Base-by-base conservation (phyloP, 2,888 invertebrate genomes). In the Apomyelois bistriatella region DNA sequence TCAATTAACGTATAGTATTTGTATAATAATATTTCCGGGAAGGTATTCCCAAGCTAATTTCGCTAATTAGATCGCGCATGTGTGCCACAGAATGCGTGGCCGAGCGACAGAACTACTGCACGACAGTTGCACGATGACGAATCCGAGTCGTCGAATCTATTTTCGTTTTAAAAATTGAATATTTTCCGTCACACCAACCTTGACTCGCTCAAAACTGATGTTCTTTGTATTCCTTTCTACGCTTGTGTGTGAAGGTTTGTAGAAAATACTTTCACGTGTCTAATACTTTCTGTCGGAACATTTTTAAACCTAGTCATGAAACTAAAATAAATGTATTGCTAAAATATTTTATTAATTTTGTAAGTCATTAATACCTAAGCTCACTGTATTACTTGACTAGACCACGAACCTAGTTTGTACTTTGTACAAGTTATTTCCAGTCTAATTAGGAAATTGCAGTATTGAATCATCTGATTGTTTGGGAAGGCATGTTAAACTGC, bases 141-240 rank as follows among this genome's bases (percentile, higher is more conserved):
- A 52, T 52, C 42, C 6, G 5, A 10, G 28, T 36, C 48, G 28
- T 1, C 42, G n/a, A 35, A 2, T 52, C 52, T 52, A 52, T 52
- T 52, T 52, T 52, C 52, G 52, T 43, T 52, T 17, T 37, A 9
- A 43, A 28, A 52, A 41, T 36, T 17, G 13, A 7, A 43, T 49
- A 6, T 47, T 46, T 52, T 53, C 50, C 51, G 22, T 40, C 53
- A 55, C 54, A 28, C 17, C 54, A 52, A 47, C 60, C 60, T 60
- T 60, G 60, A 57, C 57, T 60, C 52, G 48, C 38, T 41, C 49
- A 50, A 40, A 35, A 30, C 40, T 30, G 38, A 50, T 55, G 56
- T 49, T 52, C 56, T 57, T 58, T 58, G 58, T 57, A 53, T 55
- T 35, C 48, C 53, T 46, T 46, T 36, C 4, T 22, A 36, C 42